These are phyloP conservation scores for Ibidorhyncha struthersii DNA, from an alignment of 2,113 vertebrate species.

Conservation along the genomic window DNA sequence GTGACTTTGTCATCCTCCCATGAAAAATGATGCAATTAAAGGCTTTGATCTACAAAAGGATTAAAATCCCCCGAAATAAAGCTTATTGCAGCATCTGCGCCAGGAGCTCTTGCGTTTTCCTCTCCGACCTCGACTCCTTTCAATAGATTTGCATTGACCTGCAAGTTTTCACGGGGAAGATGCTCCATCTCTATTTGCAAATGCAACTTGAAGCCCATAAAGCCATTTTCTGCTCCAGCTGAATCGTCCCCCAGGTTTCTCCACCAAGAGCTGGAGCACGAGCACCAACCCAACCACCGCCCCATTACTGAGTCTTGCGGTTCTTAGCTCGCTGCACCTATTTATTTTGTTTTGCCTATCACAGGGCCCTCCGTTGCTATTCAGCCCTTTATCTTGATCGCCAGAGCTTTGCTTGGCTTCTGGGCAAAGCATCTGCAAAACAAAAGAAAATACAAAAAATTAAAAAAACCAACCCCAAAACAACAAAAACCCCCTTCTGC, in stretches of 20 bases:
- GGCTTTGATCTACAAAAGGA: neutral
- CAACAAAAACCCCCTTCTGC: neutral
- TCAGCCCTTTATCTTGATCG: constrained; percentile 26
- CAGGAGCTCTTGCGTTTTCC: neutral
- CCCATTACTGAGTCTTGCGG: neutral
- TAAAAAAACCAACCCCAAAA: no score
- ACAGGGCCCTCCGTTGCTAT: neutral
- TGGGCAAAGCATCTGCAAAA: neutral
- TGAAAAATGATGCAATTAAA: neutral
- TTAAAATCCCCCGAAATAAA: neutral
- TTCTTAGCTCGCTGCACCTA: neutral
- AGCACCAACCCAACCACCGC: neutral
- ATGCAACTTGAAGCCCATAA: neutral
- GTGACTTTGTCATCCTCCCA: neutral
- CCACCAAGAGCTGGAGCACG: neutral
- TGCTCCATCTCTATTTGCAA: neutral
- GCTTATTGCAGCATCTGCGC: neutral
- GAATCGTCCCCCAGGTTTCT: neutral
- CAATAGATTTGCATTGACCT: rapidly evolving
- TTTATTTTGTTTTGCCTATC: neutral
- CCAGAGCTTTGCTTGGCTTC: neutral
- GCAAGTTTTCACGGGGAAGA: rapidly evolving
- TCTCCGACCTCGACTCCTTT: neutral
- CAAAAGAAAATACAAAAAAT: neutral
- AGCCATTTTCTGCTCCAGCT: neutral